Conservation (phyloP, 2,113 vertebrate species). For the Mormyrus iriodes region DNA sequence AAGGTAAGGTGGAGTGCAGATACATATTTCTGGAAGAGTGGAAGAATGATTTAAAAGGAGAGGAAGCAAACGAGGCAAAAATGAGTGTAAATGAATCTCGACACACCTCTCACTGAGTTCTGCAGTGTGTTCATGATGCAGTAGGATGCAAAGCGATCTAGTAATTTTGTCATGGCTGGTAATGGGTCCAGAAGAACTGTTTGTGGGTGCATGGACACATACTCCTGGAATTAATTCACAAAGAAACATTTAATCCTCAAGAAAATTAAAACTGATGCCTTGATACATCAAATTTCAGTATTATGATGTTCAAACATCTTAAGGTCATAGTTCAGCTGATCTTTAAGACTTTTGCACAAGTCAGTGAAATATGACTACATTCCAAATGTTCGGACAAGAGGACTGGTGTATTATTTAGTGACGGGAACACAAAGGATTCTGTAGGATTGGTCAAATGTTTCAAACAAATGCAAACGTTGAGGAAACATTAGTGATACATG, state of each 20-base stretch:
- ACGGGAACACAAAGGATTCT: not conserved
- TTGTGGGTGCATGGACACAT: conserved; percentile 49
- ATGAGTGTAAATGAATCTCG: not conserved
- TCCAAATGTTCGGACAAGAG: not conserved
- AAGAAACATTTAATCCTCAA: not conserved
- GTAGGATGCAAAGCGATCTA: conserved; percentile 62
- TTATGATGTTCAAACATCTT: not conserved
- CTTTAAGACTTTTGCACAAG: not conserved
- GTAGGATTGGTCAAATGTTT: not conserved
- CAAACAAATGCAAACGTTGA: not conserved
- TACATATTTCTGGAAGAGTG: conserved; percentile 41
- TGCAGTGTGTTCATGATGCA: conserved; percentile 59
- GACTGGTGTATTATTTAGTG: not conserved
- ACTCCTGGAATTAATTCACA: conserved; percentile 43
- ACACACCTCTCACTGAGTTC: conserved; percentile 48
- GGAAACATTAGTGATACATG: not conserved
- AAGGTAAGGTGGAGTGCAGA: conserved; percentile 60
- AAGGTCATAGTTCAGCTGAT: not conserved
- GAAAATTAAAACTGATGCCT: not conserved
- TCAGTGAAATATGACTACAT: not conserved
- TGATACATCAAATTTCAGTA: not conserved
- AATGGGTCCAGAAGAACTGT: conserved; percentile 62
- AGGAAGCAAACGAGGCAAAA: not conserved
- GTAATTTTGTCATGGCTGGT: conserved; percentile 54
- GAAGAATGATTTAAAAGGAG: not conserved